Evolutionary conservation across 2,113 vertebrate species (phyloP), one percentile per base, ranked within the genome.

Genomic region (Bubo bubo): DNA sequence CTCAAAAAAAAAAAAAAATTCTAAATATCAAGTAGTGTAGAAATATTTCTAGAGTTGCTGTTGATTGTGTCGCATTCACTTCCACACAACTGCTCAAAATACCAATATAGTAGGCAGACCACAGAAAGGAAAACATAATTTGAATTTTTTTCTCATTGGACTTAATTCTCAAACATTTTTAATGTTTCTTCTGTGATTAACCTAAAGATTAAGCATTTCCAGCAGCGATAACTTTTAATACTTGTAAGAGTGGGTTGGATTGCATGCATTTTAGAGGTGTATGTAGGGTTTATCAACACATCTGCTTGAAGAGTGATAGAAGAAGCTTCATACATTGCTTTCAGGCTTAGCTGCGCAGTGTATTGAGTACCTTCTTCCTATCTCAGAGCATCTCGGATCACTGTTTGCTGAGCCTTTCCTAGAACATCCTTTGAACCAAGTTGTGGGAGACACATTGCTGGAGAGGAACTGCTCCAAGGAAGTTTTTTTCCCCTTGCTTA

Each of bases 351-450:
- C 34, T 67, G 24, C 26, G 49, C 47, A 67, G 35, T 18, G 14
- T 23, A 8, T 58, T 41, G 23, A 76, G 9, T 8, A 63, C 28
- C 4, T 74, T 74, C 41, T 89, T 45, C 37, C 18, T 8, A 8
- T 4, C 9, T 22, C 16, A 5, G 41, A 17, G 10, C 9, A 2
- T 35, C 70, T 75, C 2, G 0, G 43, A 34, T 14, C 12, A 17
- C 64, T 82, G 52, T 35, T 23, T 75, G 60, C 23, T 81, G 47
- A 64, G 23, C 17, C 43, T 49, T 83, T 81, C 63, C 55, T 39
- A 22, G 50, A 63, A 67, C 9, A 26, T 30, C 13, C 43, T 67
- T 39, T 10, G 43, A 88, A 62, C 4, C 8, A 74, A 56, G 18
- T 5, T 88, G n/a, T 59, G 22, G 28, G 60, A 84, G 43, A 58